Conservation (phyloP, 2,888 invertebrate species). For the Elegia similella region DNA sequence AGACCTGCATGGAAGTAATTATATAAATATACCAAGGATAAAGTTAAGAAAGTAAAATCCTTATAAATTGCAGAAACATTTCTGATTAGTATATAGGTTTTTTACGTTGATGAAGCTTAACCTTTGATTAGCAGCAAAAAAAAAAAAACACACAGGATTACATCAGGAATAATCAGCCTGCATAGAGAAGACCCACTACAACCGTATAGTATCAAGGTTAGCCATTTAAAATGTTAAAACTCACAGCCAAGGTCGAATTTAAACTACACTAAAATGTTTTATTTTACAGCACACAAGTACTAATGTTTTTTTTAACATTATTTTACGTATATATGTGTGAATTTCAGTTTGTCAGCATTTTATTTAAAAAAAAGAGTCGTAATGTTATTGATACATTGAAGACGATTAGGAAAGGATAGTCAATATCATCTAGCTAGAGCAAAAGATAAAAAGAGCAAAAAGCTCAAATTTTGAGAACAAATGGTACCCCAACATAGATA, state of each 20-base stretch:
- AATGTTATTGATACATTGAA: neutral
- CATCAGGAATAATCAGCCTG: neutral
- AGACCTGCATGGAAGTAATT: no score
- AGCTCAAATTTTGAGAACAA: no score
- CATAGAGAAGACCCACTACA: neutral
- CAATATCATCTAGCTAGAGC: conserved; percentile 17
- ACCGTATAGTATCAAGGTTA: conserved; percentile 7
- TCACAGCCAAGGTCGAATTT: neutral
- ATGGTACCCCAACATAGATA: no score
- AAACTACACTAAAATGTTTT: conserved; percentile 12
- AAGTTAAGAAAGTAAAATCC: no score
- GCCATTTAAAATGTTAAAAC: conserved; percentile 19
- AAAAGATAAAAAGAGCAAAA: no score
- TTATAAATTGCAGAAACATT: no score
- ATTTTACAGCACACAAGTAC: conserved; percentile 14
- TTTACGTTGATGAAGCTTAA: neutral
- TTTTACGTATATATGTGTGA: neutral
- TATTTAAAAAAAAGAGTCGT: neutral
- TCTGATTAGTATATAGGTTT: no score
- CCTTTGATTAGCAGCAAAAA: neutral
- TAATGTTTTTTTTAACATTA: neutral
- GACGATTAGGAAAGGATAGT: neutral
- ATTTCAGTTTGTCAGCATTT: neutral
- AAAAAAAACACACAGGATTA: neutral
- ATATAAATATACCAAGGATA: no score